These are phyloP conservation scores for Deroplatys truncata DNA, from an alignment of 2,888 invertebrate genomes.

Conservation along the genomic window DNA sequence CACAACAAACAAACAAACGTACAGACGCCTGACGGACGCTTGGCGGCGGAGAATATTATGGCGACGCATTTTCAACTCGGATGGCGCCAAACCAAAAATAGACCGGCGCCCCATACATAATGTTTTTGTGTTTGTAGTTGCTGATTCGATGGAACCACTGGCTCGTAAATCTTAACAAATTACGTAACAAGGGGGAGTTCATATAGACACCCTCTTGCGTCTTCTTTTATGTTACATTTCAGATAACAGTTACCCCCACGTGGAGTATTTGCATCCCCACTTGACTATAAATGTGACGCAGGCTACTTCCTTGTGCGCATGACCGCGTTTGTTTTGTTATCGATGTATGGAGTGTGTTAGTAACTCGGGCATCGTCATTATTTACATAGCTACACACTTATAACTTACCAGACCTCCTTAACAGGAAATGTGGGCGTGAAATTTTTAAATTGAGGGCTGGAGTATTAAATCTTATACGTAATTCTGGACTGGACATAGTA, in stretches of 20 bases:
- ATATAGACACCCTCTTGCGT: neutral
- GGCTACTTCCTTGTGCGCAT: neutral
- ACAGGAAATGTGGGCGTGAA: too few relatives aligned
- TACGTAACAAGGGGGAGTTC: neutral
- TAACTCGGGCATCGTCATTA: neutral
- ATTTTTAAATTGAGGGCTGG: too few relatives aligned
- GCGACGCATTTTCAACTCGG: constrained; percentile 9
- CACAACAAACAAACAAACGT: neutral
- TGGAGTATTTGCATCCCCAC: neutral
- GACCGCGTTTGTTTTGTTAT: neutral
- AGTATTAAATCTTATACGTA: too few relatives aligned
- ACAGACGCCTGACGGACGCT: neutral
- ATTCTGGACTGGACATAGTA: too few relatives aligned
- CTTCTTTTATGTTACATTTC: neutral
- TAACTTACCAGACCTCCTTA: too few relatives aligned
- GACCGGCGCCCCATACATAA: constrained; percentile 15
- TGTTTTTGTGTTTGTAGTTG: constrained; percentile 2
- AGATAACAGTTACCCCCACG: neutral
- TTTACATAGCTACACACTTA: too few relatives aligned
- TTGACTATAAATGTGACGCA: neutral
- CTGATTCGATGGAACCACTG: constrained; percentile 5
- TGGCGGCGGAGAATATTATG: neutral
- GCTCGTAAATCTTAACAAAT: neutral
- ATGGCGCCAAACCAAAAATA: constrained; percentile 12
- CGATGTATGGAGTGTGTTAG: neutral